Base-by-base conservation (phyloP, 2,888 invertebrate genomes). In the Alentia gelatinosa region DNA sequence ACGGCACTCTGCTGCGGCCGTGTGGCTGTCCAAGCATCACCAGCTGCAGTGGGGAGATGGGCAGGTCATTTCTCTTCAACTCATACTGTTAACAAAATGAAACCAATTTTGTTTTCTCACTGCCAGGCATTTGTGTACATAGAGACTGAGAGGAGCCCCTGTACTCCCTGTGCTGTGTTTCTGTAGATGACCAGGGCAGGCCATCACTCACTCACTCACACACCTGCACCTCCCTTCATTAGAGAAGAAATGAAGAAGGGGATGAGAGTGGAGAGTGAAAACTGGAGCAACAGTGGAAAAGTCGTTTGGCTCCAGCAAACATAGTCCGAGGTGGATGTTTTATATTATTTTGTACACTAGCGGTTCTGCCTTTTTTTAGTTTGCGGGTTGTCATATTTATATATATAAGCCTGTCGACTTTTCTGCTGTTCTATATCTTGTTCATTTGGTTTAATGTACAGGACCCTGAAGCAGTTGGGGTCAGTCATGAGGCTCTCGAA, bases 311-410 rank as follows among this genome's bases (percentile, higher is more conserved):
- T 68, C 68, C 68, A 68, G 68, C 33, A 68, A 68, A 30, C 68
- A n/a, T 68, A 68, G 68, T 68, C 68, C 30, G 68, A 68, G 68
- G 33, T 68, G 68, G 68, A 68, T 68, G 12, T 68, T 68, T 68
- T 68, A 68, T 68, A 68, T 26, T 30, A 68, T 68, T 68, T 68
- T 68, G 68, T 68, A 68, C 33, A 68, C 68, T 68, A 30, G 68
- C 68, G 30, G 68, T 26, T 68, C 68, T 68, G 68, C 68, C 26
- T 68, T 68, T n/a, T n/a, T 68, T 68, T 68, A 68, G 68, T 68
- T 68, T n/a, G 68, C 26, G 26, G 23, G 68, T 19, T 26, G 30
- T 56, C 56, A 56, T 56, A n/a, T n/a, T n/a, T n/a, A n/a, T n/a
- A n/a, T n/a, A n/a, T n/a, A n/a, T 56, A 56, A 56, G 23, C n/a